Evolutionary conservation across 2,113 vertebrate species (phyloP).

Genomic region (Ascaphus truei): DNA sequence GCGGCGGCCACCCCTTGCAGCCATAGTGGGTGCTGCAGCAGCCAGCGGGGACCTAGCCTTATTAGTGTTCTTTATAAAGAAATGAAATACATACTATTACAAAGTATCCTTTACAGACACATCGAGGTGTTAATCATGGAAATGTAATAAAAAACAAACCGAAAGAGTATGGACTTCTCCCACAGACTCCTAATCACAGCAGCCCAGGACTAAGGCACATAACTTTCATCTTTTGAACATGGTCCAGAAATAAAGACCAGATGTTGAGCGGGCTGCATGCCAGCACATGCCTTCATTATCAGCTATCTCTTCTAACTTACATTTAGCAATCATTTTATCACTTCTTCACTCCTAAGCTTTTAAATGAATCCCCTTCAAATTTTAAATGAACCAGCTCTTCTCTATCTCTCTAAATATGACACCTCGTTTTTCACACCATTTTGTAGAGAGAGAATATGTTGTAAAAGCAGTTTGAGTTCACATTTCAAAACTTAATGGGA

Average conservation of each 20-base stretch:
- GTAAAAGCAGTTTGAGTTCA: too few species aligned
- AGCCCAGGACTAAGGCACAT: neutral
- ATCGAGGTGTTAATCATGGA: too few species aligned
- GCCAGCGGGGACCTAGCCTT: too few species aligned
- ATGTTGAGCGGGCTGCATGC: neutral
- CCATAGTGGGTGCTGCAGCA: too few species aligned
- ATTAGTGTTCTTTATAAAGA: too few species aligned
- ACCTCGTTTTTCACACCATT: neutral
- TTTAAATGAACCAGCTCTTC: neutral
- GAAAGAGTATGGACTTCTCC: neutral
- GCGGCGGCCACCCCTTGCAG: too few species aligned
- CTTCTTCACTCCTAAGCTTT: conserved; percentile 6
- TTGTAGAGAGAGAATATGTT: too few species aligned
- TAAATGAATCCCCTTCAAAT: neutral
- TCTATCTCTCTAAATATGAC: conserved; percentile 2
- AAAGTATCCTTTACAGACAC: too few species aligned
- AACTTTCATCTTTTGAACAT: neutral
- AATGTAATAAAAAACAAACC: neutral
- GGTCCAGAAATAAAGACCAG: conserved; percentile 24
- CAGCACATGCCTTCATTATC: neutral
- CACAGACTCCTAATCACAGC: neutral
- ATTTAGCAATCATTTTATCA: conserved; percentile 14
- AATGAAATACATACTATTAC: too few species aligned
- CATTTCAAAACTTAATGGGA: too few species aligned
- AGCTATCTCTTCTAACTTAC: conserved; percentile 1